A percentile compares a stretch with the other conserved stretches of the same genome.
phyloP scores from a whole-genome alignment of 2,888 invertebrate genomes.

The Deladenus siricidicola region DNA sequence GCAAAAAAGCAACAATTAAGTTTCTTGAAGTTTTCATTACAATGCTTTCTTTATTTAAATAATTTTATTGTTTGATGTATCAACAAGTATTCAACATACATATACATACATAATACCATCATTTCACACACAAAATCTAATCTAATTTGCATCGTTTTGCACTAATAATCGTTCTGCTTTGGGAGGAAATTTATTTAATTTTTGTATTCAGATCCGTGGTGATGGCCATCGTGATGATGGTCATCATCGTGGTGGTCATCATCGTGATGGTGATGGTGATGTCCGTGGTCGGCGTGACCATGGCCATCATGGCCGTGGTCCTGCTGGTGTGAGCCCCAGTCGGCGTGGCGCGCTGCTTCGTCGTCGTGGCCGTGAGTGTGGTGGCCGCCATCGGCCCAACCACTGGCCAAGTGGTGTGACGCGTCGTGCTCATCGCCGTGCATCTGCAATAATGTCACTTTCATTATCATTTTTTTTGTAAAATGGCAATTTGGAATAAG shows the following conservation, averaged over 20 bases:
- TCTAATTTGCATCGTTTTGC: background rate
- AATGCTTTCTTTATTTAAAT: no score
- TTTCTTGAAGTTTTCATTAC: no score
- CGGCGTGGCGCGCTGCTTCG: background rate
- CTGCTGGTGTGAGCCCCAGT: background rate
- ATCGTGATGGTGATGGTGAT: background rate
- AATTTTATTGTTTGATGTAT: no score
- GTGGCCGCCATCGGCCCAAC: background rate
- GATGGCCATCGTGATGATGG: background rate
- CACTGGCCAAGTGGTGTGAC: background rate
- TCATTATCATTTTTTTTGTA: no score
- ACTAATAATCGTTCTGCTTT: background rate
- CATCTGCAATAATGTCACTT: background rate
- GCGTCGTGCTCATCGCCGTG: slow-evolving; percentile 4
- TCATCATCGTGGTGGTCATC: background rate
- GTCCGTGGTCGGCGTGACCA: background rate
- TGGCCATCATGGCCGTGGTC: slow-evolving; percentile 1
- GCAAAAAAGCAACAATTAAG: no score
- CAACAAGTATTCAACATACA: no score
- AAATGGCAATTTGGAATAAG: no score
- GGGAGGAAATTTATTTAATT: background rate
- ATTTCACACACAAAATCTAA: background rate
- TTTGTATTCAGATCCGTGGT: background rate
- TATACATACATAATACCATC: no score
- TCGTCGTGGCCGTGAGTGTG: slow-evolving; percentile 1